These are phyloP conservation scores for Opisthograptis luteolata DNA, from an alignment of 2,888 invertebrate genomes.

Conservation along the genomic window DNA sequence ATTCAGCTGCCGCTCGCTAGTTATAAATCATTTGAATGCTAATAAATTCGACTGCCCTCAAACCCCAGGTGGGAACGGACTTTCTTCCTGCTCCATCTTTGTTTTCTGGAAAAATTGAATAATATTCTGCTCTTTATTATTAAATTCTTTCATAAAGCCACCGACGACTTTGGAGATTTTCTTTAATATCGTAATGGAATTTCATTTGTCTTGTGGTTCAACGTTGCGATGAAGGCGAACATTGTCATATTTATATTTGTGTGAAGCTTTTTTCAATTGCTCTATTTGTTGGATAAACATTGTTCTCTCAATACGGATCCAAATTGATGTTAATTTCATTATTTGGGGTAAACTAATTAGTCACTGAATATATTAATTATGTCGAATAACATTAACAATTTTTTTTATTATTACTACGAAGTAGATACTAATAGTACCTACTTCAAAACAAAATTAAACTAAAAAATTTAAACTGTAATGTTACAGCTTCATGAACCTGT, in stretches of 20 bases:
- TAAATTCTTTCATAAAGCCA: slow-evolving; percentile 79
- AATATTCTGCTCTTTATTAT: slow-evolving; percentile 79
- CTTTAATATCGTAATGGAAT: slow-evolving; percentile 78
- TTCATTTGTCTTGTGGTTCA: slow-evolving; percentile 70
- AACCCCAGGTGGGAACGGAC: slow-evolving; percentile 77
- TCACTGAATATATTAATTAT: too few species aligned
- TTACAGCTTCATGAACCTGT: slow-evolving; percentile 1
- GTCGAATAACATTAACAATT: too few species aligned
- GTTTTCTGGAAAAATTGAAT: slow-evolving; percentile 77
- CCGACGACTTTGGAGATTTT: slow-evolving; percentile 72
- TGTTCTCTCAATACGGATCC: slow-evolving; percentile 31
- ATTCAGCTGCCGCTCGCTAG: slow-evolving; percentile 82
- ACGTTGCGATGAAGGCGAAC: slow-evolving; percentile 50
- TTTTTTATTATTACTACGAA: too few species aligned
- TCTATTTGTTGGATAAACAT: slow-evolving; percentile 40
- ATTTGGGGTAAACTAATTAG: neutral
- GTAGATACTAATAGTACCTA: too few species aligned
- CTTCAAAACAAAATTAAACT: too few species aligned
- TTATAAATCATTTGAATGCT: slow-evolving; percentile 85
- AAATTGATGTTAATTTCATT: slow-evolving; percentile 17
- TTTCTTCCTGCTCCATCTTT: slow-evolving; percentile 77
- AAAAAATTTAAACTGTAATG: too few species aligned
- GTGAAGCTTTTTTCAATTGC: slow-evolving; percentile 44
- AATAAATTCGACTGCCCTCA: slow-evolving; percentile 80
- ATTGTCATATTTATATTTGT: slow-evolving; percentile 50